Evolutionary conservation across 2,113 vertebrate genomes (phyloP).

Genomic region (Dasypus novemcinctus): DNA sequence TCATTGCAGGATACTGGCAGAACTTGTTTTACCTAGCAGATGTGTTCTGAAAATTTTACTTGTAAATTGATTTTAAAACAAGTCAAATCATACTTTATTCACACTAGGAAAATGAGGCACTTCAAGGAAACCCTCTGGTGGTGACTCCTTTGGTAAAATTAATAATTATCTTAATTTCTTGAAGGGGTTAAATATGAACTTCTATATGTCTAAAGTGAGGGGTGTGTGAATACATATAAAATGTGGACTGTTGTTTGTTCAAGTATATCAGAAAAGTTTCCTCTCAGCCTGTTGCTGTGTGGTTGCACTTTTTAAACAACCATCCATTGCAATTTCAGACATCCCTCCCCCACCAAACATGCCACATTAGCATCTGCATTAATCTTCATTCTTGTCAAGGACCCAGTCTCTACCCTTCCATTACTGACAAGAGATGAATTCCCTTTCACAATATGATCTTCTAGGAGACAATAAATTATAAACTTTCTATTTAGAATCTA

Average conservation of each 20-base stretch:
- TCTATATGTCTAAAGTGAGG: neutral
- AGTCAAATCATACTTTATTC: constrained; percentile 68
- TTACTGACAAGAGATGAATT: constrained; percentile 47
- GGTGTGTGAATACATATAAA: neutral
- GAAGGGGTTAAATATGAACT: neutral
- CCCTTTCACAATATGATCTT: constrained; percentile 44
- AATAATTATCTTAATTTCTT: constrained; percentile 51
- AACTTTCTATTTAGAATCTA: constrained; percentile 63
- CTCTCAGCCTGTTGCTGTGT: neutral
- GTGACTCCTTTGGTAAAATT: constrained; percentile 46
- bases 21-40: constrained; percentile 67
- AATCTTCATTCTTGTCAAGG: constrained; percentile 43
- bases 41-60: constrained; percentile 73
- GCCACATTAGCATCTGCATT: constrained; percentile 47
- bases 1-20: constrained; percentile 63
- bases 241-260: neutral
- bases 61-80: constrained; percentile 70
- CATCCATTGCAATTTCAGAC: neutral
- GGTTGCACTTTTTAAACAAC: neutral
- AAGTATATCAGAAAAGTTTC: neutral
- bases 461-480: constrained; percentile 64
- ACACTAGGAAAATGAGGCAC: constrained; percentile 35
- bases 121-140: constrained; percentile 51
- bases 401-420: neutral
- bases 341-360: neutral